Base-by-base conservation (phyloP, 2,113 vertebrate species). In the Pelobates fuscus region DNA sequence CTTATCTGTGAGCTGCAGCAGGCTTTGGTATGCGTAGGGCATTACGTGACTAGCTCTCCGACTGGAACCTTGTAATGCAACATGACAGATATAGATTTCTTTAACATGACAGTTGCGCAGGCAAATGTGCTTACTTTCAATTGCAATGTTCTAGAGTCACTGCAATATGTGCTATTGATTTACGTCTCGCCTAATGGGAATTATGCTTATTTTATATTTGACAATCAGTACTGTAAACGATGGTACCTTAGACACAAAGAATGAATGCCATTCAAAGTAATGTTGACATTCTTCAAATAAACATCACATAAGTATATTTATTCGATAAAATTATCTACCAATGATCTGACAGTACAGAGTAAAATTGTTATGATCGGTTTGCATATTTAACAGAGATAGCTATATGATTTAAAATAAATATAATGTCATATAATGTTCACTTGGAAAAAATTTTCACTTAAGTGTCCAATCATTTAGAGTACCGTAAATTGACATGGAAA, bases 41-140 rank as follows among this genome's bases (percentile, higher is more conserved):
- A 77, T 61, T 68, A 54, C 25, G 25, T 12, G 43, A 49, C 72
- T 67, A 77, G 60, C 65, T 77, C 26, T 61, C 67, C 26, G 55
- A 68, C 64, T 68, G 73, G 43, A 68, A 77, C 64, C 64, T 68
- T 77, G 73, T 77, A 77, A 77, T 68, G 52, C 65, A 52, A 68
- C 65, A 68, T 77, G 73, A 77, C 73, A 77, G 64, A 77, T 77
- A 77, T 68, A 77, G 73, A 77, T 77, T 76, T 77, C 43, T 77
- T 68, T 68, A 61, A 76, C 73, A 77, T 77, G 73, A 61, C 73
- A 68, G 55, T 32, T 68, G 55, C 30, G 43, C 64, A 61, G 68
- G 73, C 55, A 68, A 60, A 77, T 60, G 30, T 49, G 46, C 25
- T 68, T 37, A 52, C 64, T 55, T 67, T 25, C 73, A 68, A 67